These are phyloP conservation scores for Takifugu rubripes DNA, from an alignment of 2,797 vertebrate species.

Conservation along the genomic window DNA sequence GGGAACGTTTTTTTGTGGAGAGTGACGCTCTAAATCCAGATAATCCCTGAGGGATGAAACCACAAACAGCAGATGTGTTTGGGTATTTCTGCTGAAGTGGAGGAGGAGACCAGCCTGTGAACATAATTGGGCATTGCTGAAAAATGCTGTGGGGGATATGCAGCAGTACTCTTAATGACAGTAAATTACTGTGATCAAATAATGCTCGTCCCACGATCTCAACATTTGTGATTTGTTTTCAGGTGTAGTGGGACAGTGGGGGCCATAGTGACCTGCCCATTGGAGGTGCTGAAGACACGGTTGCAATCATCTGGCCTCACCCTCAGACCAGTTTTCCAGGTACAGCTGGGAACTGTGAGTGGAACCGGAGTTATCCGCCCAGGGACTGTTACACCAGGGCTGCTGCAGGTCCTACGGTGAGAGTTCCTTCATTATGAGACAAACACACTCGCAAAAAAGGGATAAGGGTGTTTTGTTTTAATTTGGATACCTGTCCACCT, in stretches of 20 bases:
- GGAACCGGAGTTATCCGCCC: conserved; percentile 89
- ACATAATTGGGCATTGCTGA: conserved; percentile 24
- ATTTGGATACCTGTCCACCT: no score
- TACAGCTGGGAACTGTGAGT: conserved; percentile 89
- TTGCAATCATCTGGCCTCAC: conserved; percentile 90
- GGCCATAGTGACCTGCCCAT: conserved; percentile 91
- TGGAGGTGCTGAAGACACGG: conserved; percentile 95
- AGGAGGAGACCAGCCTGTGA: conserved; percentile 18
- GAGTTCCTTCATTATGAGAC: conserved; percentile 28
- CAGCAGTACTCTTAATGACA: no score
- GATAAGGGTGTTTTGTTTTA: conserved; percentile 9
- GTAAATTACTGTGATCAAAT: not conserved
- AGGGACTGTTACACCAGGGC: conserved; percentile 82
- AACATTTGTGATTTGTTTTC: conserved; percentile 25
- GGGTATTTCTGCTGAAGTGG: conserved; percentile 7
- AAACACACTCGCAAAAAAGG: not conserved
- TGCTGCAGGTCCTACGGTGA: conserved; percentile 91
- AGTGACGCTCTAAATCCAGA: conserved; percentile 1
- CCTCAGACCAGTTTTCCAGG: conserved; percentile 87
- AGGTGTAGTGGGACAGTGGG: conserved; percentile 97
- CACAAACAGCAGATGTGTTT: conserved; percentile 10
- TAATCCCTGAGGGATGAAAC: conserved; percentile 6
- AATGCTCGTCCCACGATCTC: no score
- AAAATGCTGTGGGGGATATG: conserved; percentile 3
- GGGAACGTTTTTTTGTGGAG: conserved; percentile 2